Evolutionary conservation across 1,140 invertebrate genomes (phyloP).

Genomic region (Scylla paramamosain): DNA sequence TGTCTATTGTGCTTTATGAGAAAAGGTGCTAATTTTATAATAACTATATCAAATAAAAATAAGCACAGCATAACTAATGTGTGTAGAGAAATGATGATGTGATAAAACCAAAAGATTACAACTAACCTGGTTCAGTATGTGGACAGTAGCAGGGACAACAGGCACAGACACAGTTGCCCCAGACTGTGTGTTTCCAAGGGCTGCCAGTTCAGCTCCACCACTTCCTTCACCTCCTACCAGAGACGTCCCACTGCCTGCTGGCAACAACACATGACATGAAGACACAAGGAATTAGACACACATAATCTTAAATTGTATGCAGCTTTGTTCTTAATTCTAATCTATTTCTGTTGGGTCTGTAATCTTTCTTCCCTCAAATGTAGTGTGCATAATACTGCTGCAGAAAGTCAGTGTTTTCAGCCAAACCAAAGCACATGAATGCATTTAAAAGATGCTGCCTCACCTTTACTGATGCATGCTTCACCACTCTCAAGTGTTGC

Average conservation of each 20-base stretch:
- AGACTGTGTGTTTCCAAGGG: neutral
- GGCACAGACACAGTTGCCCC: slow-evolving; percentile 51
- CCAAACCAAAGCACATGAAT: too few relatives aligned
- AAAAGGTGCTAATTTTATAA: neutral
- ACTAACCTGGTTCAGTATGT: slow-evolving; percentile 64
- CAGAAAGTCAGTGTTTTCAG: too few relatives aligned
- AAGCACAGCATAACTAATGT: neutral
- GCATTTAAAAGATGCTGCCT: too few relatives aligned
- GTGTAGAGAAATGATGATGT: neutral
- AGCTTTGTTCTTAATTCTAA: too few relatives aligned
- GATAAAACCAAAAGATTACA: too few relatives aligned
- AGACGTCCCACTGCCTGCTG: slow-evolving; percentile 32
- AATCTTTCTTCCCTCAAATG: too few relatives aligned
- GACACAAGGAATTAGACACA: neutral
- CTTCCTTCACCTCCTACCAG: slow-evolving; percentile 16
- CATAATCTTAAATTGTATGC: neutral
- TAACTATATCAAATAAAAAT: neutral
- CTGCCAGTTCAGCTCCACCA: neutral
- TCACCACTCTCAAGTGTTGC: slow-evolving; percentile 40
- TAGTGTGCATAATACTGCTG: too few relatives aligned
- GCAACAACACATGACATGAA: neutral
- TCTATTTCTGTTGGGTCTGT: too few relatives aligned
- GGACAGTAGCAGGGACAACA: slow-evolving; percentile 60
- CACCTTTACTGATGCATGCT: slow-evolving; percentile 53
- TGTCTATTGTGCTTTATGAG: too few relatives aligned